Percentiles rank a stretch among this genome's conserved stretches.
phyloP scores from a whole-genome alignment of 2,113 vertebrate species.

The Prionailurus viverrinus region DNA sequence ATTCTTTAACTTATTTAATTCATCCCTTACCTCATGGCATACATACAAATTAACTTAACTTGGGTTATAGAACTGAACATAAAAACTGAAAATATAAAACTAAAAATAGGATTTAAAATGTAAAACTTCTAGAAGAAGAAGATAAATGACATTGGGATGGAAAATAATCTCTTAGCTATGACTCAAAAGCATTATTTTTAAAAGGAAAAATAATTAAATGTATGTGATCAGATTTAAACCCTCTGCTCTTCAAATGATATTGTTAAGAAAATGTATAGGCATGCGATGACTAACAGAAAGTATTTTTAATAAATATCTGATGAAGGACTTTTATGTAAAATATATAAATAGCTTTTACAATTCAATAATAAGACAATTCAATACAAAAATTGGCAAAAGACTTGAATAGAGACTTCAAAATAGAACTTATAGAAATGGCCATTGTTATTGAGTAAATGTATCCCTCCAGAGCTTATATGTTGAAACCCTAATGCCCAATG shows the following conservation, averaged over 20 bases:
- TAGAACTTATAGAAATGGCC: background rate
- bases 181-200: background rate
- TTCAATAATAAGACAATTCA: background rate
- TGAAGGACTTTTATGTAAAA: constrained; percentile 3
- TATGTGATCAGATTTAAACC: background rate
- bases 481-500: background rate
- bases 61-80: background rate
- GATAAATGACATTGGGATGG: background rate
- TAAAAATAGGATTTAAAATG: background rate
- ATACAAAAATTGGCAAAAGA: background rate
- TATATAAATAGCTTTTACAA: background rate
- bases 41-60: background rate
- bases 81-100: background rate
- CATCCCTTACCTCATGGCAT: background rate
- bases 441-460: background rate
- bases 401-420: constrained; percentile 4
- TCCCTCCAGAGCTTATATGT: background rate
- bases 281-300: background rate
- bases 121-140: constrained; percentile 12
- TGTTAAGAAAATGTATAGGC: constrained; percentile 4
- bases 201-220: background rate
- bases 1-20: background rate
- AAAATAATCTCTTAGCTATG: background rate
- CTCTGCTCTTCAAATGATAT: background rate
- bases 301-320: constrained; percentile 30